Evolutionary conservation across 2,113 vertebrate species (phyloP), one percentile per base, ranked within the genome.

Genomic region (Noturus placidus): DNA sequence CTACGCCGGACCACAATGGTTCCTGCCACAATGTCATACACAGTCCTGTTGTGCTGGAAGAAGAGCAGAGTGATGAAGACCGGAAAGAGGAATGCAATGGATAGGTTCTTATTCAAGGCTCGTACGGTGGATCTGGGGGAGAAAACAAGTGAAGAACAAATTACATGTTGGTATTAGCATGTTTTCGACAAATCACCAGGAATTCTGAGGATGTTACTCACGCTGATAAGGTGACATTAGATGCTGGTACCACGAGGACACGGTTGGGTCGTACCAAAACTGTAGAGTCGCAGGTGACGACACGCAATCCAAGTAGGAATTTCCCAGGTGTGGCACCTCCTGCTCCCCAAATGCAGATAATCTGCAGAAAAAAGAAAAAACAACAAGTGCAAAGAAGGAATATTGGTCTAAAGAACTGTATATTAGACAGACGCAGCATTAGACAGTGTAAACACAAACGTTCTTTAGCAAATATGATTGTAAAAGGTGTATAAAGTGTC

Each of bases 81-180:
- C 63, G 98, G 98, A 87, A 99, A 98, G 92, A 99, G 97, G 67
- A 98, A 98, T 61, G 98, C 97, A 87, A 99, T 99, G 91, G 97
- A 99, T 94, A 99, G 97, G 95, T 99, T 99, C 96, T 99, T 99
- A 94, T 98, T 99, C 92, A 99, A 91, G 74, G 98, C 97, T 93
- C 98, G 95, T 88, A 99, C 96, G 14, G 97, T 96, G 19, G 98
- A 99, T 92, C 97, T 99, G 92, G 42, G 77, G 52, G 50, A n/a
- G 46, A 46, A 86, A 87, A 85, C 33, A 79, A 86, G 20, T 15
- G 50, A 65, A n/a, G 6, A 57, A 57, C 11, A 5, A 52, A 67
- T 5, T 46, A 14, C 30, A 56, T 52, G 72, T 19, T 81, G 1
- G 35, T 38, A 10, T 46, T 50, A 33, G 42, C 14, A 46, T 15